Evolutionary conservation across 2,888 invertebrate genomes (phyloP).

Genomic region (Andrena dorsata): DNA sequence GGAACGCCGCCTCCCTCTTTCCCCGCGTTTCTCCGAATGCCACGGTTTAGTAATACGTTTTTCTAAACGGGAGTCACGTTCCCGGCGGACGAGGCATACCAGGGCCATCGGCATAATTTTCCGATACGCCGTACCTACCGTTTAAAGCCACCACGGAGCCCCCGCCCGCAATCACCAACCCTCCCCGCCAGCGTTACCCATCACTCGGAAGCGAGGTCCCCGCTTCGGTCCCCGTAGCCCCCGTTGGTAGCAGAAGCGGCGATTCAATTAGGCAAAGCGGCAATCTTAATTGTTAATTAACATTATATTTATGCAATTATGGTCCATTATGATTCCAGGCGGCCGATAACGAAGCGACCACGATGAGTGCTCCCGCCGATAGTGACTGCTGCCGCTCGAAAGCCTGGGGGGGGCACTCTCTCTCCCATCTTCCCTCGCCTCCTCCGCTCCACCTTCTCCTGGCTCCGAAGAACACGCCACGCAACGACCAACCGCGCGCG

Average conservation of each 20-base stretch:
- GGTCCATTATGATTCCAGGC: constrained; percentile 79
- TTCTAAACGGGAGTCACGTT: constrained; percentile 35
- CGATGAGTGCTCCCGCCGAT: constrained; percentile 72
- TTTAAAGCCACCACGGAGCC: constrained; percentile 70
- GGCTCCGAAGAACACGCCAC: constrained; percentile 41
- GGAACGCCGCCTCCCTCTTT: not conserved
- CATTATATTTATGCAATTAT: constrained; percentile 83
- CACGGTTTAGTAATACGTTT: constrained; percentile 9
- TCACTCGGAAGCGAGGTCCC: constrained; percentile 14
- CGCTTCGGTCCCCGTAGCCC: constrained; percentile 7
- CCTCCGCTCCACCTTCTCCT: not conserved
- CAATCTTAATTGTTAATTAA: constrained; percentile 84
- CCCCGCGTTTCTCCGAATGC: constrained; percentile 36
- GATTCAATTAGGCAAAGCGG: constrained; percentile 82
- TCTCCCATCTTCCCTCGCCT: constrained; percentile 7
- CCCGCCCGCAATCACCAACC: constrained; percentile 29
- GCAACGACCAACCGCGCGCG: constrained; percentile 26
- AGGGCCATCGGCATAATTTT: constrained; percentile 78
- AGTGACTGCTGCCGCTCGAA: constrained; percentile 49
- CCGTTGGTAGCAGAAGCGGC: constrained; percentile 68
- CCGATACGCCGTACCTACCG: constrained; percentile 76
- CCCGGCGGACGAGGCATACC: constrained; percentile 18
- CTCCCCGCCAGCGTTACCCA: not conserved
- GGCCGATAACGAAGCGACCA: constrained; percentile 75
- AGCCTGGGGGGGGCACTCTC: constrained; percentile 8